phyloP scores from a whole-genome alignment of 1,140 invertebrate species.

The Meloidogyne hapla region DNA sequence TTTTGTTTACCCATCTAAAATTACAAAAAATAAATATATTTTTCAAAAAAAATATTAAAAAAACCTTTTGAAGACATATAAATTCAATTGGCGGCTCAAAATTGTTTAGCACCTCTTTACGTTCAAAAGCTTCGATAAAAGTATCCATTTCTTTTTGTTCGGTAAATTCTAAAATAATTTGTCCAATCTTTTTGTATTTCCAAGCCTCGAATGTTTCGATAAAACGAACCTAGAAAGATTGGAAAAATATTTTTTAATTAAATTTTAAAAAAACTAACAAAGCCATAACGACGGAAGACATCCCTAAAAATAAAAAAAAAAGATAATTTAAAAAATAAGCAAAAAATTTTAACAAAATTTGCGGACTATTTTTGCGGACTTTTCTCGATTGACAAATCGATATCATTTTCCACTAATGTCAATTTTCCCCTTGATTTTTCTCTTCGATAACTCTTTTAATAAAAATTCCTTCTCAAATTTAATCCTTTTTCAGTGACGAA shows the following conservation, averaged over 20 bases:
- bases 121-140: slow-evolving; percentile 6
- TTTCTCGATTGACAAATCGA: too few species aligned
- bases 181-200: slow-evolving; percentile 4
- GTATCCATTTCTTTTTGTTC: not conserved
- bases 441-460: too few species aligned
- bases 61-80: slow-evolving; percentile 13
- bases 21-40: not conserved
- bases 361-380: too few species aligned
- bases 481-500: too few species aligned
- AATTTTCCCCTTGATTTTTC: too few species aligned
- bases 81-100: slow-evolving; percentile 18
- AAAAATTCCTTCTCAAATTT: too few species aligned
- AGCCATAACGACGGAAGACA: not conserved
- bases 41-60: not conserved
- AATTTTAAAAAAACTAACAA: not conserved
- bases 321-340: too few species aligned
- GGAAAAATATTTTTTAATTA: not conserved
- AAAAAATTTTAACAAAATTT: too few species aligned
- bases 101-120: slow-evolving; percentile 12
- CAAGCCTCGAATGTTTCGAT: slow-evolving; percentile 27
- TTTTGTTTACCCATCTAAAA: slow-evolving; percentile 6
- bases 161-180: slow-evolving; percentile 21
- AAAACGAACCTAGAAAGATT: slow-evolving; percentile 21
- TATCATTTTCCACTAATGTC: too few species aligned
- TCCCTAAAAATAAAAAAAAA: not conserved